Percentiles rank a stretch among this genome's conserved stretches.
phyloP scores from a whole-genome alignment of 2,797 vertebrate genomes.

The Danionella dracula region DNA sequence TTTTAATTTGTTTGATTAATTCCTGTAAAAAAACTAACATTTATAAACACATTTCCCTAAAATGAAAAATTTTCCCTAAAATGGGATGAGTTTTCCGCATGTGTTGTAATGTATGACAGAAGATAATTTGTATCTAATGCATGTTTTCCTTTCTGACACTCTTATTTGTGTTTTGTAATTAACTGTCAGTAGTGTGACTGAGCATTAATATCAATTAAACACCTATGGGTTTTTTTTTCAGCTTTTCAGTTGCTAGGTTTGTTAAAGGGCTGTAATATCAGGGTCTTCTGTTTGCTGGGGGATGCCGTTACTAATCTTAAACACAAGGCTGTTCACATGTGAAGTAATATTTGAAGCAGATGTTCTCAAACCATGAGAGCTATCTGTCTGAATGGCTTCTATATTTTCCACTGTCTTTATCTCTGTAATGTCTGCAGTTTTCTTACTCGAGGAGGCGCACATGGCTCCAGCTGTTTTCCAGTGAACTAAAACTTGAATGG shows the following conservation, averaged over 20 bases:
- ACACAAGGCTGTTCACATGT: conserved; percentile 21
- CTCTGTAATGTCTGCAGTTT: not conserved
- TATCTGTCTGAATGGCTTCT: not conserved
- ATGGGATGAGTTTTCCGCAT: too few species aligned
- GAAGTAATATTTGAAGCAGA: conserved; percentile 9
- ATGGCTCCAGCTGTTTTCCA: not conserved
- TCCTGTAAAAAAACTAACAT: too few species aligned
- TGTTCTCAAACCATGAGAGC: not conserved
- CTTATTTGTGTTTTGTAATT: too few species aligned
- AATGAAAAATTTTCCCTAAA: too few species aligned
- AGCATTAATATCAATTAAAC: too few species aligned
- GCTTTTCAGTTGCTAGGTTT: not conserved
- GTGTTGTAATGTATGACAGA: too few species aligned
- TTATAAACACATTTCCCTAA: too few species aligned
- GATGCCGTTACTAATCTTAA: conserved; percentile 36
- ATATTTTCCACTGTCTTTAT: not conserved
- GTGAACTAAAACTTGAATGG: not conserved
- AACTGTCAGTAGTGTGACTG: too few species aligned
- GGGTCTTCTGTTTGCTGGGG: conserved; percentile 37
- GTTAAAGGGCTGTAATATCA: not conserved
- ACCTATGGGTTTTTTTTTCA: not conserved
- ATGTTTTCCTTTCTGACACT: too few species aligned
- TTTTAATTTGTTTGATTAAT: too few species aligned
- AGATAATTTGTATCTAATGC: too few species aligned
- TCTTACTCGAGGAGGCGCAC: not conserved